These are phyloP conservation scores for Stegostoma tigrinum DNA, from an alignment of 2,113 vertebrate genomes.

Conservation along the genomic window DNA sequence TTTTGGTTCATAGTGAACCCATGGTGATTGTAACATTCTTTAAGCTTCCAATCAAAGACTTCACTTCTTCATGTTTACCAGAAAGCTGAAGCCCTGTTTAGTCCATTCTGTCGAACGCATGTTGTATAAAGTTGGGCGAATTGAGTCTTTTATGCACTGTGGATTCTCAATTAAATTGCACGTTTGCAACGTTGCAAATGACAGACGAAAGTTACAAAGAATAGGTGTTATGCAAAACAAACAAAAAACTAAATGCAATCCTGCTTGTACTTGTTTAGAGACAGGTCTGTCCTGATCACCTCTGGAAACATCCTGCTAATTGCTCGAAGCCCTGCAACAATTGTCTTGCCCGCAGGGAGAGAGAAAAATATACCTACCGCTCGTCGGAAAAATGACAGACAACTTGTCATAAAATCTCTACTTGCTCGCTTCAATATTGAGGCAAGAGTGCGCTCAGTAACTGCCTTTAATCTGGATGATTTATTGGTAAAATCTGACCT, in stretches of 20 bases:
- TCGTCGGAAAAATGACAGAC: background rate
- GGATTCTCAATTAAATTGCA: background rate
- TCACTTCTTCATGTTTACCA: background rate
- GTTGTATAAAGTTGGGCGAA: background rate
- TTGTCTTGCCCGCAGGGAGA: background rate
- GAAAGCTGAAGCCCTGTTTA: background rate
- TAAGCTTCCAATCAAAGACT: background rate
- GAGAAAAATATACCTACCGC: background rate
- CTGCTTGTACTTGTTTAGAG: background rate
- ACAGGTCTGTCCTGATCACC: too few relatives aligned
- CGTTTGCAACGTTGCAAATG: background rate
- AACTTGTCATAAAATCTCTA: background rate
- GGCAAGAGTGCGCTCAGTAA: too few relatives aligned
- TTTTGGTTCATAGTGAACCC: background rate
- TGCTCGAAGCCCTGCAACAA: background rate
- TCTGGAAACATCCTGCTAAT: background rate
- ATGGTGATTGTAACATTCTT: background rate
- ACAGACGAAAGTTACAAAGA: background rate
- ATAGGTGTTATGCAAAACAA: background rate
- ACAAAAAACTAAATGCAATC: background rate
- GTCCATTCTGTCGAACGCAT: too few relatives aligned
- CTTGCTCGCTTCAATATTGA: background rate
- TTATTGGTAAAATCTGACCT: conserved; percentile 6
- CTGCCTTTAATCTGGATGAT: background rate
- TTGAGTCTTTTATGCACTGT: background rate